A percentile compares a stretch with the other conserved stretches of the same genome.
These are phyloP conservation scores for Drosophila eugracilis DNA, from an alignment of 1,140 invertebrate species.

Conservation along the genomic window DNA sequence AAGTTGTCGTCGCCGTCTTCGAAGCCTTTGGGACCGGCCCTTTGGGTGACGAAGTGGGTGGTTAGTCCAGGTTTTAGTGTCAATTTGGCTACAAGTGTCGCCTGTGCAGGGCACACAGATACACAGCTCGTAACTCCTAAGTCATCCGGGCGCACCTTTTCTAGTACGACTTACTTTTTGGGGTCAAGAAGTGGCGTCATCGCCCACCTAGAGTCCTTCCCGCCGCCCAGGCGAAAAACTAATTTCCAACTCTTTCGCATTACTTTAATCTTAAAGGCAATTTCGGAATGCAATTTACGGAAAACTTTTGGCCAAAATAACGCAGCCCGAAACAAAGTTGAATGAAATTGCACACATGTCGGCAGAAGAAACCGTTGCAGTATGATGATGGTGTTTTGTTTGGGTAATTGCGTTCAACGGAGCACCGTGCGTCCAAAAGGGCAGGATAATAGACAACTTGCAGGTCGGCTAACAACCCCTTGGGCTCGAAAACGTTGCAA, in stretches of 20 bases:
- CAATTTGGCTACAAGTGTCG: conserved; percentile 75
- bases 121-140: conserved; percentile 58
- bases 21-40: conserved; percentile 59
- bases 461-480: conserved; percentile 39
- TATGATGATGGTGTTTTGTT: conserved; percentile 56
- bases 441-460: conserved; percentile 47
- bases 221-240: conserved; percentile 22
- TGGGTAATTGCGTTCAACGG: conserved; percentile 71
- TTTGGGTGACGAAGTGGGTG: conserved; percentile 24
- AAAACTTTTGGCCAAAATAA: conserved; percentile 62
- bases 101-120: conserved; percentile 24
- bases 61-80: conserved; percentile 57
- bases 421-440: conserved; percentile 21
- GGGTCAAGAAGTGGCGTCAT: conserved; percentile 74
- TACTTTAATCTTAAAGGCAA: conserved; percentile 79
- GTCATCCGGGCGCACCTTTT: conserved; percentile 64
- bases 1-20: conserved; percentile 71
- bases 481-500: conserved; percentile 32
- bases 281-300: conserved; percentile 68
- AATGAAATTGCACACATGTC: conserved; percentile 73
- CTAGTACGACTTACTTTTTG: conserved; percentile 57
- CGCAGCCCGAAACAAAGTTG: conserved; percentile 57
- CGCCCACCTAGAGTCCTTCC: conserved; percentile 33
- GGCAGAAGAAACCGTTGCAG: conserved; percentile 37
- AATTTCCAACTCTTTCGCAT: conserved; percentile 56